These are phyloP conservation scores for Ceratothoa steindachneri DNA, from an alignment of 2,888 invertebrate species.

Conservation along the genomic window DNA sequence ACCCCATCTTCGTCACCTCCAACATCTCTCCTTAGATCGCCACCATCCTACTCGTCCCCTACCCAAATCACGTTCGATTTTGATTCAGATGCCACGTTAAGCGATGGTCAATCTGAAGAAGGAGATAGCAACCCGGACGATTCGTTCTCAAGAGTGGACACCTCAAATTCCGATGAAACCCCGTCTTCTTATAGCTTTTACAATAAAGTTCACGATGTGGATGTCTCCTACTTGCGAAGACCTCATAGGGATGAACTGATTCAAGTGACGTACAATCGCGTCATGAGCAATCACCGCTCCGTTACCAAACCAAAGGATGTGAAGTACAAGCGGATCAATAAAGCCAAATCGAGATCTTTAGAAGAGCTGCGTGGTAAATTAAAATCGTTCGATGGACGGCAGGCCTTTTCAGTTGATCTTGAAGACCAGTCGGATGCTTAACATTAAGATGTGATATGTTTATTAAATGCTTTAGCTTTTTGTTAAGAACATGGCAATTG, in stretches of 20 bases:
- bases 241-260: slow-evolving; percentile 31
- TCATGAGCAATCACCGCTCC: slow-evolving; percentile 84
- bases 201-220: slow-evolving; percentile 31
- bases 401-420: background rate
- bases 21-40: background rate
- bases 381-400: slow-evolving; percentile 16
- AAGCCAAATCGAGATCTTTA: slow-evolving; percentile 81
- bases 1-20: background rate
- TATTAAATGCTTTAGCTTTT: too few relatives aligned
- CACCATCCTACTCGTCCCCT: slow-evolving; percentile 3
- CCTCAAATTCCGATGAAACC: background rate
- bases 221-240: slow-evolving; percentile 58
- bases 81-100: slow-evolving; percentile 43
- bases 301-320: slow-evolving; percentile 88
- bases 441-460: background rate
- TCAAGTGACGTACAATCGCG: slow-evolving; percentile 66
- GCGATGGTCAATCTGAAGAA: slow-evolving; percentile 38
- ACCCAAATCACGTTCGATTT: background rate
- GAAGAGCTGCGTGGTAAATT: slow-evolving; percentile 70
- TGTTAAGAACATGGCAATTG: too few relatives aligned
- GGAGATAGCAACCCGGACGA: slow-evolving; percentile 9
- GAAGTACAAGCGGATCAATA: slow-evolving; percentile 83
- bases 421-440: background rate
- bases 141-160: background rate
- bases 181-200: slow-evolving; percentile 23